phyloP scores from a whole-genome alignment of 2,797 vertebrate genomes.

The Aplochiton taeniatus region DNA sequence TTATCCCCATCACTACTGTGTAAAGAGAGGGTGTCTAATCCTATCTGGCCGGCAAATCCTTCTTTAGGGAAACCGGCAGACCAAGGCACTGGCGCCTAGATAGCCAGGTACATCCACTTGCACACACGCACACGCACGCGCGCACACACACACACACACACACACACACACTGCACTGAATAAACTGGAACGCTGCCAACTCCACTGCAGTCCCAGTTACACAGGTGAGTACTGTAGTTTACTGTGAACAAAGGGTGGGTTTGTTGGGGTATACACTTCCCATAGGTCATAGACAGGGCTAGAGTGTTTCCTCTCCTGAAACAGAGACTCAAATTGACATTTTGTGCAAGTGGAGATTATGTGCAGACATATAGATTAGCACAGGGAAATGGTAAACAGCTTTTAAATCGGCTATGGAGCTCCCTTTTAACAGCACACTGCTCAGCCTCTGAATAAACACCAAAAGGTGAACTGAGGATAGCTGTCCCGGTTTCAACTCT shows the following conservation, averaged over 20 bases:
- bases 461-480: slow-evolving; percentile 22
- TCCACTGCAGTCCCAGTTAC: slow-evolving; percentile 47
- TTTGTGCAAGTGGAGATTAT: slow-evolving; percentile 25
- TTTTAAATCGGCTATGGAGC: neutral
- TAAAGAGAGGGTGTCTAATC: slow-evolving; percentile 80
- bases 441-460: slow-evolving; percentile 26
- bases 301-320: slow-evolving; percentile 37
- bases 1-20: slow-evolving; percentile 79
- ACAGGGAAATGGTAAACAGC: slow-evolving; percentile 10
- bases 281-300: slow-evolving; percentile 19
- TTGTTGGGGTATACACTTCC: slow-evolving; percentile 51
- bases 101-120: slow-evolving; percentile 21
- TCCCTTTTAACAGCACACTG: slow-evolving; percentile 42
- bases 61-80: slow-evolving; percentile 71
- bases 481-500: slow-evolving; percentile 47
- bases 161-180: slow-evolving; percentile 42
- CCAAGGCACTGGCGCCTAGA: slow-evolving; percentile 63
- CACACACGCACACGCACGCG: slow-evolving; percentile 5
- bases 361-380: slow-evolving; percentile 39
- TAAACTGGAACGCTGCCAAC: slow-evolving; percentile 58
- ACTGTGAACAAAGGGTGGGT: slow-evolving; percentile 71
- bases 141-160: slow-evolving; percentile 24
- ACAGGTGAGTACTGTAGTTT: slow-evolving; percentile 73
- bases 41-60: slow-evolving; percentile 77
- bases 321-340: slow-evolving; percentile 2